Percentiles rank a stretch among this genome's conserved stretches.
Conservation (phyloP, 1,140 invertebrate genomes). For the Drosophila serrata region DNA sequence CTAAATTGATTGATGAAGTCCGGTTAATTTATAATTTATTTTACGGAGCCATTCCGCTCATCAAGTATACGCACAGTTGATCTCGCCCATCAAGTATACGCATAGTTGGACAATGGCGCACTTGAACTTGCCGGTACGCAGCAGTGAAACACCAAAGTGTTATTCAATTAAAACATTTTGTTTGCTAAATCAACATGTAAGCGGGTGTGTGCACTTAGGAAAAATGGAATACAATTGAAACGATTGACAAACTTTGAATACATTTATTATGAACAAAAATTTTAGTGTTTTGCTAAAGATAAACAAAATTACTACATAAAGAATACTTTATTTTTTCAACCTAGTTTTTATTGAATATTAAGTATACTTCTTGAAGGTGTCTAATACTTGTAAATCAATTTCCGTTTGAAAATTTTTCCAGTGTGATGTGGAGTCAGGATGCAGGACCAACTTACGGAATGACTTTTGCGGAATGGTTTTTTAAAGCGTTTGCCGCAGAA, state of each 20-base stretch:
- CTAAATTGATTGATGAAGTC: constrained; percentile 29
- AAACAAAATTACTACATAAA: not conserved
- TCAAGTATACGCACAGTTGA: constrained; percentile 6
- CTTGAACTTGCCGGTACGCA: constrained; percentile 27
- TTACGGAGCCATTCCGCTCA: not conserved
- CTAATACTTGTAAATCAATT: not conserved
- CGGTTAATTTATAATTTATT: constrained; percentile 21
- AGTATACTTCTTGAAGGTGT: too few species aligned
- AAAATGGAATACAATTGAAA: not conserved
- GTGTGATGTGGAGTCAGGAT: constrained; percentile 7
- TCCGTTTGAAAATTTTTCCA: not conserved
- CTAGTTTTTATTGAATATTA: too few species aligned
- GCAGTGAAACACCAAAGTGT: constrained; percentile 50
- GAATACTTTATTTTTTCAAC: not conserved
- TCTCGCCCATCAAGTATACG: constrained; percentile 6
- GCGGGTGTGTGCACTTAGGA: constrained; percentile 4
- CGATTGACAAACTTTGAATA: not conserved
- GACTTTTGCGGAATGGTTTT: constrained; percentile 72
- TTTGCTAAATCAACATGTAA: constrained; percentile 79
- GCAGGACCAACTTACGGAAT: constrained; percentile 58
- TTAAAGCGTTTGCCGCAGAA: constrained; percentile 66
- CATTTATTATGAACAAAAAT: not conserved
- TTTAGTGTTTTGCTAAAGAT: not conserved
- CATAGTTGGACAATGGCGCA: constrained; percentile 10
- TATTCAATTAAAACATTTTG: constrained; percentile 80